Base-by-base conservation (phyloP, 1,140 invertebrate species). In the Sesamia nonagrioides region DNA sequence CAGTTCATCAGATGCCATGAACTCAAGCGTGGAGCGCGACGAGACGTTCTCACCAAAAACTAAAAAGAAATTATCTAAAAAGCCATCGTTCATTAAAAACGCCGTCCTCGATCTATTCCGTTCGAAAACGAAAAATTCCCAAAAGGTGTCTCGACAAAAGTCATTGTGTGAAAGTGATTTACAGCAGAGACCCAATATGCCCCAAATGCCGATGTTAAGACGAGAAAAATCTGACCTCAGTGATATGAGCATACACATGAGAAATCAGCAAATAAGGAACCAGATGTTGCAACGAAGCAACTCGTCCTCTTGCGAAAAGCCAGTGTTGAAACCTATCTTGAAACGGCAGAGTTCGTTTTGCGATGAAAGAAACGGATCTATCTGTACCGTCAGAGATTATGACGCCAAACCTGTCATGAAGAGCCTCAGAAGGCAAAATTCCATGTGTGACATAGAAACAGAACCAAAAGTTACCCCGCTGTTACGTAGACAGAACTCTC, bases 31-130 rank as follows among this genome's bases (percentile, higher is more conserved):
- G 84, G 94, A 95, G 87, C 94, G 89, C 75, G 93, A 95, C 85
- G 91, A 94, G 81, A 91, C 93, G 63, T 93, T 92, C 85, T 95
- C 94, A 54, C 94, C 94, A 86, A 95, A 95, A 94, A 92, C 93
- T 84, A 95, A 94, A 92, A 95, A 95, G 94, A 95, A 95, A 93
- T 85, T 95, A 71, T 95, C 94, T 13, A 95, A 95, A 94, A 95
- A 95, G 83, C 92, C 95, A 42, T 95, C 95, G 76, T 95, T 95
- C 87, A 94, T 95, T 78, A 95, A 95, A 91, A 95, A 95, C 85
- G 93, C 95, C 56, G 94, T 95, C 45, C 91, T 95, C 69, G 95
- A 95, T 88, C 84, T 95, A 74, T 95, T 95, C 89, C 91, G 94
- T 77, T 95, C 94, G 84, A 95, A 95, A 93, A 91, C 93, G 82